Percentiles rank a stretch among this genome's conserved stretches.
phyloP scores from a whole-genome alignment of 2,113 vertebrate genomes.

The Promerops cafer region DNA sequence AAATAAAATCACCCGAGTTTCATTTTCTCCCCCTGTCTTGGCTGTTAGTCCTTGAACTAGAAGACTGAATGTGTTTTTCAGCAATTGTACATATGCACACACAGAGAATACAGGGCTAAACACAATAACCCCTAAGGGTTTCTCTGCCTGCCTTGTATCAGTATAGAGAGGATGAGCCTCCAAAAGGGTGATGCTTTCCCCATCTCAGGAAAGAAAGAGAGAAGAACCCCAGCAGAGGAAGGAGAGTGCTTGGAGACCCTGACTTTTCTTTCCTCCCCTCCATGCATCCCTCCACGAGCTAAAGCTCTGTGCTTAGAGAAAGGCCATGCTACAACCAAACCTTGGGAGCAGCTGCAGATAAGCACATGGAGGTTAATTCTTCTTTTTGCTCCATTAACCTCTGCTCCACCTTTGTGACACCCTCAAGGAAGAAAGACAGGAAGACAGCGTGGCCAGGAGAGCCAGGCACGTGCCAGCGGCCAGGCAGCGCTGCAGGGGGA shows the following conservation, averaged over 20 bases:
- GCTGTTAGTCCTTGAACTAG: not conserved
- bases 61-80: not conserved
- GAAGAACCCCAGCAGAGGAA: not conserved
- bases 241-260: not conserved
- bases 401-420: not conserved
- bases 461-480: not conserved
- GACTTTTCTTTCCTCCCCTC: not conserved
- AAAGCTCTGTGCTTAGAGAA: not conserved
- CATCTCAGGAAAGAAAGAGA: not conserved
- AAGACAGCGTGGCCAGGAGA: accelerated
- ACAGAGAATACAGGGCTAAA: not conserved
- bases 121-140: not conserved
- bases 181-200: not conserved
- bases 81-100: not conserved
- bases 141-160: not conserved
- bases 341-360: not conserved
- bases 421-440: not conserved
- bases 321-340: not conserved
- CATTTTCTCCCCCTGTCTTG: not conserved
- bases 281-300: accelerated
- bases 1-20: not conserved
- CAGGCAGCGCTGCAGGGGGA: not conserved
- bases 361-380: not conserved
- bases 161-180: not conserved
- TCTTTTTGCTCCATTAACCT: constrained; percentile 23